phyloP scores from a whole-genome alignment of 2,113 vertebrate genomes.

The Cyanoderma ruficeps region DNA sequence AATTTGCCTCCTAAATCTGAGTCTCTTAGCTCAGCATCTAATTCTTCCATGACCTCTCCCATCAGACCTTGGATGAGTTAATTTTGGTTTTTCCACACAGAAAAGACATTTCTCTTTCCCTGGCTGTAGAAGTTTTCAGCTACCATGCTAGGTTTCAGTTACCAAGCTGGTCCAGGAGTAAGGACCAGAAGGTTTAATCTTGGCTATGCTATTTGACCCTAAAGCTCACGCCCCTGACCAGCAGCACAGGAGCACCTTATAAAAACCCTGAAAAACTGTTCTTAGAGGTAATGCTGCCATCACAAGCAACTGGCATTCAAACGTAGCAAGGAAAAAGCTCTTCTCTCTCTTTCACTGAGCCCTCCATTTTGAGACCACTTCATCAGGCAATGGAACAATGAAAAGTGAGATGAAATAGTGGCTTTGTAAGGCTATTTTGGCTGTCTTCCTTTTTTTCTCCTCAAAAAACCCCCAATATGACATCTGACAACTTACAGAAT shows the following conservation, averaged over 20 bases:
- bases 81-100: not conserved
- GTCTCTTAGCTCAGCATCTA: not conserved
- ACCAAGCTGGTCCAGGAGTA: not conserved
- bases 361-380: not conserved
- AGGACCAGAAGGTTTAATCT: not conserved
- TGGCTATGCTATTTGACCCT: not conserved
- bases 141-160: not conserved
- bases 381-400: not conserved
- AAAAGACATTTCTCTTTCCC: not conserved
- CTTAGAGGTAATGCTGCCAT: not conserved
- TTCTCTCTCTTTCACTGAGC: not conserved
- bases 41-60: not conserved
- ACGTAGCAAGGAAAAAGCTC: not conserved
- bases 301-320: not conserved
- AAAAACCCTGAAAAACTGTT: not conserved
- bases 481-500: conserved; percentile 26
- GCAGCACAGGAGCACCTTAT: not conserved
- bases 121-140: not conserved
- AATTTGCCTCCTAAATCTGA: not conserved
- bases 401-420: not conserved
- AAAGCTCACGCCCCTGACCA: not conserved
- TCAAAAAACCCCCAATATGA: not conserved
- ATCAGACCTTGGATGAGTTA: not conserved
- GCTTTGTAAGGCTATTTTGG: conserved; percentile 22
- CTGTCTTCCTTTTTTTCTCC: not conserved